Percentiles rank a stretch among this genome's conserved stretches.
Conservation (phyloP, 2,113 vertebrate genomes). For the Hemiprocne comata region DNA sequence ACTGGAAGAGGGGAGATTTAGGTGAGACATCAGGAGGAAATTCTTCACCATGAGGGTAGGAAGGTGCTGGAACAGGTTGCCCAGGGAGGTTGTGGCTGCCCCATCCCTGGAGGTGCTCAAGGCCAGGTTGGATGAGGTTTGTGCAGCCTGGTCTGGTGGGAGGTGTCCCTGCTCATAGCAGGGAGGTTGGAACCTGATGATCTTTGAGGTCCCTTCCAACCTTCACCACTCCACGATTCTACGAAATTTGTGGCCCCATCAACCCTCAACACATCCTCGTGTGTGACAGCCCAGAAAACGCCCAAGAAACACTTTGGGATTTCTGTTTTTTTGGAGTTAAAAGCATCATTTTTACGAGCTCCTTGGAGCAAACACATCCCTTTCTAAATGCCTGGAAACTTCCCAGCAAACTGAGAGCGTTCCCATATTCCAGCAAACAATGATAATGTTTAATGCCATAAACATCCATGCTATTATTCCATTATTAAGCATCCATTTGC, state of each 20-base stretch:
- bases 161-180: no score
- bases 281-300: accelerated
- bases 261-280: accelerated
- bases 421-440: constrained; percentile 22
- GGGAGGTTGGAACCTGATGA: no score
- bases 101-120: no score
- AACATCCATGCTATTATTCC: background rate
- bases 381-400: constrained; percentile 22
- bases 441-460: background rate
- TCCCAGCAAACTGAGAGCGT: background rate
- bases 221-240: no score
- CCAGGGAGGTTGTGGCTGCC: no score
- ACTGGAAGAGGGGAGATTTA: no score
- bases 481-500: background rate
- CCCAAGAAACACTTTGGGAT: background rate
- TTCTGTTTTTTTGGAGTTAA: background rate
- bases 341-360: background rate
- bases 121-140: no score
- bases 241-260: background rate
- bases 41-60: no score
- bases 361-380: background rate
- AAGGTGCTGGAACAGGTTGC: no score
- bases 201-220: no score
- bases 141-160: no score
- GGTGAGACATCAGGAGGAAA: no score